Evolutionary conservation across 2,797 vertebrate genomes (phyloP).

Genomic region (Smutsia temminckii): DNA sequence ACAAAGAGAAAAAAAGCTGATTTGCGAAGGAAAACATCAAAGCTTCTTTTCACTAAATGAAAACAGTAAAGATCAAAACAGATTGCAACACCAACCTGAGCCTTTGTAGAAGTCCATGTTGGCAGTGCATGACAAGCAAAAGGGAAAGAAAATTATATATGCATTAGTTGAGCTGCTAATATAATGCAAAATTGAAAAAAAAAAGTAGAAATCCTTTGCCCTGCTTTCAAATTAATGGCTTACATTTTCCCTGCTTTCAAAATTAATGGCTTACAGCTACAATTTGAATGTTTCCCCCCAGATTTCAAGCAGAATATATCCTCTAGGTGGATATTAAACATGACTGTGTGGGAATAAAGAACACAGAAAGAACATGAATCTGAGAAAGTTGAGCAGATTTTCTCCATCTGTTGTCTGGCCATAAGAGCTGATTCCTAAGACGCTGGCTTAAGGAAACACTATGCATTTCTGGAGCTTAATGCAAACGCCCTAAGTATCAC

Average conservation of each 20-base stretch:
- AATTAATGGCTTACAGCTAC: conserved; percentile 66
- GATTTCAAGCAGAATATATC: neutral
- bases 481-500: conserved; percentile 24
- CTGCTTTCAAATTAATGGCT: conserved; percentile 66
- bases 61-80: conserved; percentile 88
- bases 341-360: conserved; percentile 58
- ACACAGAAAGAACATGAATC: neutral
- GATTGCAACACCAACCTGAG: conserved; percentile 97
- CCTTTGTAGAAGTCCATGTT: conserved; percentile 98
- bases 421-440: neutral
- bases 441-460: conserved; percentile 33
- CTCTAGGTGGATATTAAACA: conserved; percentile 63
- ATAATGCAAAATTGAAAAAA: conserved; percentile 66
- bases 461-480: conserved; percentile 32
- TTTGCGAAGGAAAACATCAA: conserved; percentile 77
- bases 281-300: conserved; percentile 55
- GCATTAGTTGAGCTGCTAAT: conserved; percentile 90
- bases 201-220: conserved; percentile 77
- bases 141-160: conserved; percentile 92
- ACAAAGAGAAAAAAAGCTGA: conserved; percentile 73
- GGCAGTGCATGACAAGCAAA: conserved; percentile 95
- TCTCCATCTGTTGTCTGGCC: neutral
- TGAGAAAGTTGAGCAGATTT: conserved; percentile 55
- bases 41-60: conserved; percentile 82
- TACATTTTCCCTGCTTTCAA: conserved; percentile 67